Percentiles rank a stretch among this genome's conserved stretches.
These are phyloP conservation scores for Microtus pennsylvanicus DNA, from an alignment of 2,113 vertebrate genomes.

Conservation along the genomic window DNA sequence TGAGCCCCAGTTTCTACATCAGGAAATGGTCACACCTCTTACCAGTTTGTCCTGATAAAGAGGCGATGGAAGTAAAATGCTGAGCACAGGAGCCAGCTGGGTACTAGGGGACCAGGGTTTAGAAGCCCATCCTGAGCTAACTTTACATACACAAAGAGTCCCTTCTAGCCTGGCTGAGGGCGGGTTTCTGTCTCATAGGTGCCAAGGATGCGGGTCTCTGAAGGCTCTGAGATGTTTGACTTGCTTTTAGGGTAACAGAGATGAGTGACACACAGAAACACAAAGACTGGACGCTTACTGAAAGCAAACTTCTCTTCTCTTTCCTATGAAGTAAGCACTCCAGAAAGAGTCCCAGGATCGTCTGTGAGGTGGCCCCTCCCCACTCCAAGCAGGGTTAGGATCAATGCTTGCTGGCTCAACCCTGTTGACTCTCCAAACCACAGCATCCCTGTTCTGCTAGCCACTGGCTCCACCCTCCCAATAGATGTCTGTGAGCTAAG, in stretches of 20 bases:
- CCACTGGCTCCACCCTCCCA: neutral
- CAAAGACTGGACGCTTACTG: neutral
- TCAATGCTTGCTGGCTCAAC: neutral
- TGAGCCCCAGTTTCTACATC: neutral
- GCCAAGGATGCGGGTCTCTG: neutral
- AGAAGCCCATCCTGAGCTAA: neutral
- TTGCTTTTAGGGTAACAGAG: constrained; percentile 33
- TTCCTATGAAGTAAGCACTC: neutral
- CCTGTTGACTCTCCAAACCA: neutral
- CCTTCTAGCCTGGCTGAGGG: neutral
- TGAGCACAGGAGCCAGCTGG: neutral
- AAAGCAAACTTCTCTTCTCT: neutral
- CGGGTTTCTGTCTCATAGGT: neutral
- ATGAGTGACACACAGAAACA: neutral
- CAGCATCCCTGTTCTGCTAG: neutral
- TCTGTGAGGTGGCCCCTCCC: no score
- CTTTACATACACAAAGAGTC: neutral
- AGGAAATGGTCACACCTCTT: neutral
- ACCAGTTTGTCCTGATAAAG: neutral
- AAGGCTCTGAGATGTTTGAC: neutral
- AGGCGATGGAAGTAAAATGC: neutral
- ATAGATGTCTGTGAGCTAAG: neutral
- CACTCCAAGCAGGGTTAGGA: neutral
- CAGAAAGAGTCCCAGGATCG: neutral
- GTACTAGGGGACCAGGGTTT: neutral